A percentile compares a stretch with the other conserved stretches of the same genome.
Conservation (phyloP, 2,113 vertebrate genomes). For the Lynx canadensis region DNA sequence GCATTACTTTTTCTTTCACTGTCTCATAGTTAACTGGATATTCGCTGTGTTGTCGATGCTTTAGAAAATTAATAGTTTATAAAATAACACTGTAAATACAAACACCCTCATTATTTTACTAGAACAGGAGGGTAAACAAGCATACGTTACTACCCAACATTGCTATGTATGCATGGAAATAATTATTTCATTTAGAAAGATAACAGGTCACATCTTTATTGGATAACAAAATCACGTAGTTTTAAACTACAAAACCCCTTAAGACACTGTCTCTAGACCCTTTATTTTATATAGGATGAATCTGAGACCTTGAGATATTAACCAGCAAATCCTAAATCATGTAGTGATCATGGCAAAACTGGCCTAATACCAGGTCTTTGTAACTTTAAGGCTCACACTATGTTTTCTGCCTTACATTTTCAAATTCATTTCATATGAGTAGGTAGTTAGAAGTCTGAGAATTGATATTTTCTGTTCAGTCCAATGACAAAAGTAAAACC, state of each 20-base stretch:
- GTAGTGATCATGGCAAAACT: neutral
- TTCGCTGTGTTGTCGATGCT: neutral
- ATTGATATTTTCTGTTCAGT: neutral
- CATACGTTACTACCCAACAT: neutral
- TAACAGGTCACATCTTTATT: neutral
- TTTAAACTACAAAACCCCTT: neutral
- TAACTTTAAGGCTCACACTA: neutral
- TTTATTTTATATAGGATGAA: neutral
- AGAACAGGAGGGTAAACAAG: neutral
- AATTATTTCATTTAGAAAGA: neutral
- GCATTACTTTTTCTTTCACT: neutral
- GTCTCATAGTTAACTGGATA: neutral
- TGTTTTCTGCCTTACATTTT: neutral
- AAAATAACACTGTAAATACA: neutral
- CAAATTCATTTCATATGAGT: neutral
- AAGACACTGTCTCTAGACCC: neutral
- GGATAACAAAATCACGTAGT: neutral
- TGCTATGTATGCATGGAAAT: neutral
- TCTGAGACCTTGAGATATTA: neutral
- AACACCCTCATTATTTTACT: neutral
- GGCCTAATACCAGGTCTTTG: neutral
- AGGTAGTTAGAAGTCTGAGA: neutral
- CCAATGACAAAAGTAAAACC: neutral
- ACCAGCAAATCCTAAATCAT: neutral
- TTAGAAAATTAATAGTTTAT: neutral